Conservation (phyloP, 2,113 vertebrate genomes). For the Poicephalus gulielmi region DNA sequence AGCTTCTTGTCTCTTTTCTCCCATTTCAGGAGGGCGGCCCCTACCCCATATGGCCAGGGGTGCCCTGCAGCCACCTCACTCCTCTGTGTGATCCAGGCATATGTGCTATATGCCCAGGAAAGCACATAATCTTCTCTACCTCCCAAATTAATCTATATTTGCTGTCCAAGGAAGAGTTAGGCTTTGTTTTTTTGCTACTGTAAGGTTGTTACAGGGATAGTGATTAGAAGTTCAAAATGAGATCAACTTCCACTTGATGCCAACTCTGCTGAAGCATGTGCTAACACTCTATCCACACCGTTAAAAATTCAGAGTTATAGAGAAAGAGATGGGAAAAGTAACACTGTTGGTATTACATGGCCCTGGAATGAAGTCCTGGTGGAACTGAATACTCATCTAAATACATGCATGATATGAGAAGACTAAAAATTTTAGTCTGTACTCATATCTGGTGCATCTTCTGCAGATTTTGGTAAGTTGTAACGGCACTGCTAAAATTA, state of each 20-base stretch:
- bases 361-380: neutral
- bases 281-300: neutral
- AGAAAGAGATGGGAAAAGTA: neutral
- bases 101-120: fast-evolving
- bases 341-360: too few relatives aligned
- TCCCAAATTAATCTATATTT: neutral
- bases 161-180: neutral
- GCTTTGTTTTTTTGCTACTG: neutral
- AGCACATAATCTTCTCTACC: neutral
- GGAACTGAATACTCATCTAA: neutral
- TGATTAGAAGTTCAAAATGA: neutral
- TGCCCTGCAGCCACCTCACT: neutral
- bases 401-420: neutral
- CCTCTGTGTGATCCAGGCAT: neutral
- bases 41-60: neutral
- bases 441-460: neutral
- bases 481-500: neutral
- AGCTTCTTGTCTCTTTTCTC: neutral
- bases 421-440: neutral
- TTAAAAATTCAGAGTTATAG: neutral
- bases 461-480: neutral
- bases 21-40: neutral
- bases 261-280: neutral
- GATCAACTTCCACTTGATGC: neutral
- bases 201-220: neutral